Base-by-base conservation (phyloP, 2,888 invertebrate species). In the Amitus sp. region DNA sequence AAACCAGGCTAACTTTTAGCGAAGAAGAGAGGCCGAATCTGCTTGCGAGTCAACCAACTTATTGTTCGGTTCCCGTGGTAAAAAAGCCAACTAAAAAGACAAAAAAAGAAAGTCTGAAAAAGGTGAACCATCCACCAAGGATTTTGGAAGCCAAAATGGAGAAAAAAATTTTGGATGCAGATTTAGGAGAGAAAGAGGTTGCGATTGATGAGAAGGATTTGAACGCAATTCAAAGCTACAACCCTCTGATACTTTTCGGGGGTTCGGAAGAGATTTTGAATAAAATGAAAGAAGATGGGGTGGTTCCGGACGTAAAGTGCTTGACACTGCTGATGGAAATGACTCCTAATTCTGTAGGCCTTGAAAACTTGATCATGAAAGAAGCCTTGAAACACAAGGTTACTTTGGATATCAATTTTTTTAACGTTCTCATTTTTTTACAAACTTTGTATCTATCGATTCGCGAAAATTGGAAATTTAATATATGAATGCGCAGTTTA, bases 361-460 rank as follows among this genome's bases (percentile, higher is more conserved):
- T 88, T 12, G 96, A 97, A 80, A 85, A 88, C 49, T 87, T 86
- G 61, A 76, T 96, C 6, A 73, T 96, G 3, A 80, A 82, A 47
- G 81, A 84, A 52, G 88, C 95, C 81, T 86, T 87, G 54, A 81
- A 82, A 59, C 82, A 82, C 37, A 83, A 87, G 7, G 77, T 94
- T 0, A 86, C 85, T 69, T 85, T 90, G 1, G 95, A 96, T 82
- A 87, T 92, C 53, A 90, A 90, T 77, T 94, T 96, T 79, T 95
- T 89, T 74, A 96, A 96, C 80, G 87, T 91, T 83, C 84, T 96
- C 7, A 95, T 97, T n/a, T n/a, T n/a, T n/a, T n/a, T n/a, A n/a
- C n/a, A n/a, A n/a, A n/a, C n/a, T n/a, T n/a, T n/a, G n/a, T n/a
- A n/a, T n/a, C n/a, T n/a, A n/a, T n/a, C n/a, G n/a, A n/a, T n/a